These are phyloP conservation scores for Coelinius sp. DNA, from an alignment of 2,888 invertebrate species.

Conservation along the genomic window DNA sequence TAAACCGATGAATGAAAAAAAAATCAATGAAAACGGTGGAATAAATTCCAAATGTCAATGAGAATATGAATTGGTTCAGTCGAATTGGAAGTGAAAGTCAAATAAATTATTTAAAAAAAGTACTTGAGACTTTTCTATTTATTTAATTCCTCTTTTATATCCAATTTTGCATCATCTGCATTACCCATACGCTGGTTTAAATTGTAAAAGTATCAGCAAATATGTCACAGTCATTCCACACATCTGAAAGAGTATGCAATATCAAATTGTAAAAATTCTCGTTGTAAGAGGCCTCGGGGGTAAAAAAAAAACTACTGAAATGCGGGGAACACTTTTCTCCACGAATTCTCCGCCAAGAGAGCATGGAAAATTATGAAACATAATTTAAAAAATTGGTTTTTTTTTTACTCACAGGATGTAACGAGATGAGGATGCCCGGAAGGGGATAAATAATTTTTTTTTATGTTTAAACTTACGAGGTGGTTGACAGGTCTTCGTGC, in stretches of 20 bases:
- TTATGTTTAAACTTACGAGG: no score
- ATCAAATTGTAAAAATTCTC: no score
- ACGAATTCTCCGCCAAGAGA: no score
- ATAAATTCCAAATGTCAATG: constrained; percentile 7
- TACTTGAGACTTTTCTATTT: not conserved
- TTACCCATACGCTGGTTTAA: not conserved
- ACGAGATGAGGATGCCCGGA: no score
- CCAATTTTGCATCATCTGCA: no score
- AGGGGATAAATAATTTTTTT: no score
- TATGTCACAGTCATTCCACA: not conserved
- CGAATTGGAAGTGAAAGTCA: constrained; percentile 12
- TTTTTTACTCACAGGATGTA: no score
- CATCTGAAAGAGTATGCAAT: not conserved
- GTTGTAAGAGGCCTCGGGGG: not conserved
- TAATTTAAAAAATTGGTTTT: no score
- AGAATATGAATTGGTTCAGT: not conserved
- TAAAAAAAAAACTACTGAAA: no score
- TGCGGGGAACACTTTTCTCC: no score
- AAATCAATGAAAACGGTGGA: not conserved
- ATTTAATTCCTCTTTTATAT: not conserved
- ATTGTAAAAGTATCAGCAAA: not conserved
- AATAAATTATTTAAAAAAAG: constrained; percentile 21
- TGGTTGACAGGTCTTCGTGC: no score
- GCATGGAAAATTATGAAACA: no score
- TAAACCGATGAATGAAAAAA: not conserved